These are phyloP conservation scores for Calephelis perditalis DNA, from an alignment of 2,888 invertebrate genomes.

Conservation along the genomic window DNA sequence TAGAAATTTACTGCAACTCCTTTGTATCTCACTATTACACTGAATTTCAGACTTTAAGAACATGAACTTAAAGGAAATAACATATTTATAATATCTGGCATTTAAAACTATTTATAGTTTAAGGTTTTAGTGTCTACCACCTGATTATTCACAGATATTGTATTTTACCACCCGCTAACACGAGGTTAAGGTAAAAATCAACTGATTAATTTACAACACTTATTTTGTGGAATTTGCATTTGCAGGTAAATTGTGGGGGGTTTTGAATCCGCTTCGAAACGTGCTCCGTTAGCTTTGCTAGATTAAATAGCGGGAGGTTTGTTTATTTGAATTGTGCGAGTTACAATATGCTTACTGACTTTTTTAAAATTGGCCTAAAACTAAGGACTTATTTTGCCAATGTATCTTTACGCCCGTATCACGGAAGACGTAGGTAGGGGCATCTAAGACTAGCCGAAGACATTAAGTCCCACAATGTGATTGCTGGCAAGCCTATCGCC, in stretches of 20 bases:
- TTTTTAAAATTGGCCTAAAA: too few species aligned
- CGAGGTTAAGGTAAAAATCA: slow-evolving; percentile 60
- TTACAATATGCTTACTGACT: too few species aligned
- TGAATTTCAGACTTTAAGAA: background rate
- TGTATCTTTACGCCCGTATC: too few species aligned
- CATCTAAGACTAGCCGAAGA: too few species aligned
- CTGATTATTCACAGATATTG: slow-evolving; percentile 73
- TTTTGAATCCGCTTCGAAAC: background rate
- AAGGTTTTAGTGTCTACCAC: slow-evolving; percentile 29
- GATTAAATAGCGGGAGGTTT: too few species aligned
- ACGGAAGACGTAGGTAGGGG: too few species aligned
- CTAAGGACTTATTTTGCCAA: too few species aligned
- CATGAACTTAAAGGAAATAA: background rate
- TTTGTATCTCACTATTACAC: slow-evolving; percentile 16
- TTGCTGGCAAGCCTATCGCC: too few species aligned
- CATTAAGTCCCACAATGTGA: too few species aligned
- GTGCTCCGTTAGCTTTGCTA: too few species aligned
- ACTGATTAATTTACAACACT: slow-evolving; percentile 29
- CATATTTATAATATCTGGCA: background rate
- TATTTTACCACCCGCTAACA: slow-evolving; percentile 70
- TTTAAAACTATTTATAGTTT: slow-evolving; percentile 15
- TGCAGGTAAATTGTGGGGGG: slow-evolving; percentile 14
- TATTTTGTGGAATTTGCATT: slow-evolving; percentile 33
- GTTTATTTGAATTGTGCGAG: too few species aligned
- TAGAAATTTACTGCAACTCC: slow-evolving; percentile 35